Conservation (phyloP, 2,888 invertebrate species). For the Bembecia ichneumoniformis region DNA sequence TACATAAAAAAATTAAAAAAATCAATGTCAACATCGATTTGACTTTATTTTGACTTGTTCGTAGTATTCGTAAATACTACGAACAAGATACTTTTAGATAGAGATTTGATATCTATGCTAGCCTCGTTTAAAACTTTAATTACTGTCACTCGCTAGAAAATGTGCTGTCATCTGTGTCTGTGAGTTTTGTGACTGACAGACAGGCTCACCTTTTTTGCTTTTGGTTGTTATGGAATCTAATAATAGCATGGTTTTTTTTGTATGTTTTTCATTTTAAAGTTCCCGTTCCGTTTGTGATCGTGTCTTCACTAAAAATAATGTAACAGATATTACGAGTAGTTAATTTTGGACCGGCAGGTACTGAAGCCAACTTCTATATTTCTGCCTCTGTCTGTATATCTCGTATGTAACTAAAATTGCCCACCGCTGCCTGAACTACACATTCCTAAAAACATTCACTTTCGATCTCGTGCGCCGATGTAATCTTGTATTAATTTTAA, state of each 20-base stretch:
- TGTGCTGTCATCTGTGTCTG: too few species aligned
- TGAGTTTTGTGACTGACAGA: too few species aligned
- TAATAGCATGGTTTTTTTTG: slow-evolving; percentile 35
- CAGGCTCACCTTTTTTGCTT: too few species aligned
- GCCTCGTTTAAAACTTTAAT: too few species aligned
- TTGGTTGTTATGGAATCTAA: slow-evolving; percentile 12
- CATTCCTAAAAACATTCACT: slow-evolving; percentile 40
- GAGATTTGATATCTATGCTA: too few species aligned
- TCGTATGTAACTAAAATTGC: slow-evolving; percentile 8
- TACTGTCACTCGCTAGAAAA: too few species aligned
- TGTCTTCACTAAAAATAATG: slow-evolving; percentile 61
- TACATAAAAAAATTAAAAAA: too few species aligned
- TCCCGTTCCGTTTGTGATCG: slow-evolving; percentile 31
- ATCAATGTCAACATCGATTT: too few species aligned
- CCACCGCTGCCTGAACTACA: slow-evolving; percentile 21
- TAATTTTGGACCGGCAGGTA: slow-evolving; percentile 56
- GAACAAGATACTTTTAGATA: too few species aligned
- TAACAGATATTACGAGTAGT: slow-evolving; percentile 38
- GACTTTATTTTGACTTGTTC: too few species aligned
- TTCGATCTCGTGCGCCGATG: slow-evolving; percentile 14
- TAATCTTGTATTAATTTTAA: slow-evolving; percentile 5
- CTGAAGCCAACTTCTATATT: slow-evolving; percentile 47
- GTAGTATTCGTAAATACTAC: too few species aligned
- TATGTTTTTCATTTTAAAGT: slow-evolving; percentile 43
- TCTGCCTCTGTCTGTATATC: slow-evolving; percentile 33